Conservation (phyloP, 2,113 vertebrate genomes). For the Spilogale gracilis region DNA sequence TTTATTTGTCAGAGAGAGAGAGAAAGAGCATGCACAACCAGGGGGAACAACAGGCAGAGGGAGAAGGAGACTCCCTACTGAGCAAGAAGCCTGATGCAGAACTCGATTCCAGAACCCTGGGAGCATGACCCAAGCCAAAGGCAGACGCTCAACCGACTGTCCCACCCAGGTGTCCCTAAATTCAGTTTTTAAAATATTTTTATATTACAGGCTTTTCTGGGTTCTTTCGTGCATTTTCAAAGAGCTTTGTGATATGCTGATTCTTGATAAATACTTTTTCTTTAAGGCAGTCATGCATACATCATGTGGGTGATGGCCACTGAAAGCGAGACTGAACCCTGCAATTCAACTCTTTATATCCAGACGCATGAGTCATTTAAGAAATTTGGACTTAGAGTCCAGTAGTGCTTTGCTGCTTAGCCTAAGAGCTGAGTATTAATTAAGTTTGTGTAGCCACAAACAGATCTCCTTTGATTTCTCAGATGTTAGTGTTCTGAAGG, state of each 20-base stretch:
- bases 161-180: background rate
- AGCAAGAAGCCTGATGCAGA: too few relatives aligned
- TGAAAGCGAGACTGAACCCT: conserved; percentile 9
- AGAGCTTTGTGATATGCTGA: background rate
- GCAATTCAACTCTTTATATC: background rate
- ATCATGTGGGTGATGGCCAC: background rate
- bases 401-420: background rate
- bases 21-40: too few relatives aligned
- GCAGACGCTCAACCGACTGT: too few relatives aligned
- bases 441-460: conserved; percentile 1
- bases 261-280: conserved; percentile 23
- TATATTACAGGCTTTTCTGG: background rate
- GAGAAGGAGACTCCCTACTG: too few relatives aligned
- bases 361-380: background rate
- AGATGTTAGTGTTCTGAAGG: background rate
- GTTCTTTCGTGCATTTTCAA: background rate
- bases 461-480: conserved; percentile 1
- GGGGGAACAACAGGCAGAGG: too few relatives aligned
- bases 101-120: too few relatives aligned
- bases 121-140: too few relatives aligned
- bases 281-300: background rate
- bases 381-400: background rate
- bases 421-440: conserved; percentile 38
- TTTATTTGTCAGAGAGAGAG: too few relatives aligned
- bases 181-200: background rate